Evolutionary conservation across 2,888 invertebrate species (phyloP), one percentile per base, ranked within the genome.

Genomic region (Scaptodrosophila latifasciaeformis): DNA sequence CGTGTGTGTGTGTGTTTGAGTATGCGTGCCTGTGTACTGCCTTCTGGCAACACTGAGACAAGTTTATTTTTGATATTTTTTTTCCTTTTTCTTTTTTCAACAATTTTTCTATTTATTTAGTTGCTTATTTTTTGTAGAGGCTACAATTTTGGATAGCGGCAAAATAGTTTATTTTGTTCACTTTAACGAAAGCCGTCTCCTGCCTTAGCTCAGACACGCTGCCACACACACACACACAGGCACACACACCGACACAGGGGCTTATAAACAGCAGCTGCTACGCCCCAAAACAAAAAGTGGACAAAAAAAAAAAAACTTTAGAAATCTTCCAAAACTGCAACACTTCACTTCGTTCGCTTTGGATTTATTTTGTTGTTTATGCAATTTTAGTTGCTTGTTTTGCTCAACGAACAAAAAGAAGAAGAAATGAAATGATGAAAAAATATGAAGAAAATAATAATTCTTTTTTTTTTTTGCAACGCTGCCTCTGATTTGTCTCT

Each of bases 261-360:
- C 42, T 34, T 34, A 5, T 34, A 6, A 3, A 12, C 3, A 13
- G 30, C 42, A 48, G 40, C 45, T 49, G 51, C 45, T 56, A 24
- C 30, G 59, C 39, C 57, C 44, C 39, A 34, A 42, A 42, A 42
- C 46, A 53, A 52, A 27, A 29, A 9, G 0, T 13, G 1, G 6
- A 12, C 31, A 31, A 53, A 5, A 5, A 4, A n/a, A 35, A 3
- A 46, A 40, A 35, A 46, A 39, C n/a, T 27, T 5, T 10, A n/a
- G 9, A 12, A 1, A 17, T n/a, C n/a, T 13, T n/a, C n/a, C n/a
- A n/a, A n/a, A n/a, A n/a, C n/a, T n/a, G n/a, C n/a, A n/a, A n/a
- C n/a, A n/a, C n/a, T n/a, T n/a, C n/a, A n/a, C n/a, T n/a, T n/a
- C n/a, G n/a, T n/a, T n/a, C n/a, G n/a, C n/a, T n/a, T n/a, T n/a